These are phyloP conservation scores for Diloba caeruleocephala DNA, from an alignment of 2,888 invertebrate species.

Conservation along the genomic window DNA sequence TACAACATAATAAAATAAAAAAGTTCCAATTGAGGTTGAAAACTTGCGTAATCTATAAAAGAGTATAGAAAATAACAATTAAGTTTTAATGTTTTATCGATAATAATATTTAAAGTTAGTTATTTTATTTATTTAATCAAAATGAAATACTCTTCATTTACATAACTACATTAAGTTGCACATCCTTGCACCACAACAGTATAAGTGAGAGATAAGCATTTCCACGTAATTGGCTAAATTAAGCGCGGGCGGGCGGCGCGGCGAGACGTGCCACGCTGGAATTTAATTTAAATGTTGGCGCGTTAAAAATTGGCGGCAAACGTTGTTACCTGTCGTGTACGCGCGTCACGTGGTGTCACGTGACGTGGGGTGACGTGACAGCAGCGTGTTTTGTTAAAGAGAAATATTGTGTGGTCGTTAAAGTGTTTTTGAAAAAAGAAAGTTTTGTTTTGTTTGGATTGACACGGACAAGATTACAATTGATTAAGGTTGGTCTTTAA, in stretches of 20 bases:
- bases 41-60: no score
- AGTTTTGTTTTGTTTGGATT: no score
- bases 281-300: slow-evolving; percentile 85
- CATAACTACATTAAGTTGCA: slow-evolving; percentile 3
- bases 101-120: no score
- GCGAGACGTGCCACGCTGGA: slow-evolving; percentile 61
- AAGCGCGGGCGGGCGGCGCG: slow-evolving; percentile 64
- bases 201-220: slow-evolving; percentile 76
- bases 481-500: no score
- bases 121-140: no score
- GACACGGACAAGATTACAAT: no score
- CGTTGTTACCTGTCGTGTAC: slow-evolving; percentile 78
- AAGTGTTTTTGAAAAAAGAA: neutral
- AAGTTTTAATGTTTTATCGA: no score
- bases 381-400: slow-evolving; percentile 32
- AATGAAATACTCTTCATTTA: no score
- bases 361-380: slow-evolving; percentile 40
- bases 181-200: slow-evolving; percentile 52
- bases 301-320: slow-evolving; percentile 80
- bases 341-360: slow-evolving; percentile 51
- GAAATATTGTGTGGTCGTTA: slow-evolving; percentile 27
- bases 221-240: slow-evolving; percentile 81
- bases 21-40: no score
- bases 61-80: no score
- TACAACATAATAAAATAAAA: no score